Evolutionary conservation across 2,797 vertebrate species (phyloP).

Genomic region (Macroramphosus scolopax): DNA sequence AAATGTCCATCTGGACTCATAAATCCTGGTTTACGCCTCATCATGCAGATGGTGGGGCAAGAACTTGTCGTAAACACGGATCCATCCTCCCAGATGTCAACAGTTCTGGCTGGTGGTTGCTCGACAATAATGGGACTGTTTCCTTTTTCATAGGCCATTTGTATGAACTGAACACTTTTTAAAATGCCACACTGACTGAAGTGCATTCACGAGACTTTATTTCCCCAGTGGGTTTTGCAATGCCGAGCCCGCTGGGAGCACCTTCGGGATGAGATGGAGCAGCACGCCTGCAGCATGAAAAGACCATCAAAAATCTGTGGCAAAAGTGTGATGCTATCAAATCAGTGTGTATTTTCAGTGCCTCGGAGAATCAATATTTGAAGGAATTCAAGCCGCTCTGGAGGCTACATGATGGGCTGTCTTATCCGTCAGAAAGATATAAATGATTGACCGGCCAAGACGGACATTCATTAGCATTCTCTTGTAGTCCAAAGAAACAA

Average conservation of each 20-base stretch:
- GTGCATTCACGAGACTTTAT: conserved; percentile 21
- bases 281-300: conserved; percentile 6
- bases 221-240: background rate
- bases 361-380: conserved; percentile 3
- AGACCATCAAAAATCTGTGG: conserved; percentile 11
- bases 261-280: conserved; percentile 16
- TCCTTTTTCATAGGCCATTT: conserved; percentile 41
- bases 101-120: conserved; percentile 28
- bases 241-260: conserved; percentile 1
- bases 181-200: too few relatives aligned
- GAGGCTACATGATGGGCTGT: background rate
- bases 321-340: conserved; percentile 9
- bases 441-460: conserved; percentile 5
- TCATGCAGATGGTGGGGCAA: conserved; percentile 52
- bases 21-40: conserved; percentile 56
- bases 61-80: conserved; percentile 47
- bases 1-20: conserved; percentile 46
- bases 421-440: conserved; percentile 4
- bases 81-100: conserved; percentile 50
- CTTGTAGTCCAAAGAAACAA: too few relatives aligned
- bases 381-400: conserved; percentile 2
- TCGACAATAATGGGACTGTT: conserved; percentile 18
- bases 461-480: background rate
- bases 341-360: conserved; percentile 1
- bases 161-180: conserved; percentile 34